phyloP scores from a whole-genome alignment of 2,888 invertebrate genomes.

The Ceraclea dissimilis region DNA sequence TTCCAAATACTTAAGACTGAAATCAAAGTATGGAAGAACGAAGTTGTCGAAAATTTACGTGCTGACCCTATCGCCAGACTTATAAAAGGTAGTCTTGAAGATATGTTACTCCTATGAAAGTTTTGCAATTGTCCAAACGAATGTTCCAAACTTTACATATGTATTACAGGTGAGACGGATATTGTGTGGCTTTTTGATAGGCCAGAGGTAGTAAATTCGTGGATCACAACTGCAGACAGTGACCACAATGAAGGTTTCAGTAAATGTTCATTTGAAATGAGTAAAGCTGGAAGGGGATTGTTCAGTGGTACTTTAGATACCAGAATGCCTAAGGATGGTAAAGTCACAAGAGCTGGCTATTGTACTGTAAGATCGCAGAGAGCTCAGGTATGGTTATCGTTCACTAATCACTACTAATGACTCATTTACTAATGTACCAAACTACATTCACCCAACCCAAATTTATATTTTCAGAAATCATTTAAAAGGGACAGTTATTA shows the following conservation, averaged over 20 bases:
- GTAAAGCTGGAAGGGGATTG: slow-evolving; percentile 58
- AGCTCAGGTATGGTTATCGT: slow-evolving; percentile 4
- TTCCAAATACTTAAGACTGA: slow-evolving; percentile 60
- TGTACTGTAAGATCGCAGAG: slow-evolving; percentile 61
- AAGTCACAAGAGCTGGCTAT: slow-evolving; percentile 69
- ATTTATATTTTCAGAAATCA: slow-evolving; percentile 60
- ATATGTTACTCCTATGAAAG: too few species aligned
- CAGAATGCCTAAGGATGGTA: slow-evolving; percentile 73
- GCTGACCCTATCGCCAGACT: slow-evolving; percentile 50
- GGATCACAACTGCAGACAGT: slow-evolving; percentile 68
- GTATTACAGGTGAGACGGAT: slow-evolving; percentile 58
- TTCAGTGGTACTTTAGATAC: slow-evolving; percentile 67
- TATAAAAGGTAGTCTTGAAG: slow-evolving; percentile 7
- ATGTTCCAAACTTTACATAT: not conserved
- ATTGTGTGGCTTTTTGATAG: slow-evolving; percentile 65
- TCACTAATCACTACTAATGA: too few species aligned
- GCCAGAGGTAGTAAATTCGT: slow-evolving; percentile 55
- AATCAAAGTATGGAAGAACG: slow-evolving; percentile 56
- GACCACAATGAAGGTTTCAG: slow-evolving; percentile 79
- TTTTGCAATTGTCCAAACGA: too few species aligned
- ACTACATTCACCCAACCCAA: too few species aligned
- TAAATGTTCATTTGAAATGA: slow-evolving; percentile 55
- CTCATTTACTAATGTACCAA: not conserved
- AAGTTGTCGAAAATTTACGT: slow-evolving; percentile 56
- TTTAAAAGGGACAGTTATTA: slow-evolving; percentile 64